Evolutionary conservation across 1,140 invertebrate species (phyloP), one percentile per base, ranked within the genome.

Genomic region (Drosophila virilis): DNA sequence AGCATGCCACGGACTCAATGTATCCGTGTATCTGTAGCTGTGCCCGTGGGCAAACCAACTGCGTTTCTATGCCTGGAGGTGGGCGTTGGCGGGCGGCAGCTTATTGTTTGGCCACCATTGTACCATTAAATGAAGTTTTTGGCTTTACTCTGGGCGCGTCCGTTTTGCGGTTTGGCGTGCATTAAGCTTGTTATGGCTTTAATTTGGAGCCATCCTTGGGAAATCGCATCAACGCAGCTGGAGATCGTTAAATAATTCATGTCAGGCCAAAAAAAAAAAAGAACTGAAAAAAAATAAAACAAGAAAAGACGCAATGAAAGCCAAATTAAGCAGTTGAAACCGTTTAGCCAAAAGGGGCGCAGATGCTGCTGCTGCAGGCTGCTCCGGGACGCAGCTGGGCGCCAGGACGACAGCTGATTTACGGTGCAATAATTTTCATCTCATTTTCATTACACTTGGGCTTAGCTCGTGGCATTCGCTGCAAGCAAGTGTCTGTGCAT

Each of bases 361-460:
- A 28, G 4, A 28, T 5, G 22, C 22, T 28, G 22, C 22, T 28
- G 22, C 22, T 28, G 22, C 22, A 28, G 22, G 22, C 22, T 28
- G 22, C 22, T 28, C 22, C 15, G 17, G 66, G 52, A 76, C 82
- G 38, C 83, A 88, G 83, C 82, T 85, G 82, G 82, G 62, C 45
- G 81, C 55, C 75, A 52, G 55, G 55, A 55, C 67, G 22, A 28
- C 74, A 35, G 50, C 83, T 88, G 83, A 88, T 88, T 88, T 88
- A 88, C 83, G 84, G 78, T 88, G 84, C 84, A 88, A 88, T 88
- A 88, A 88, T 88, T 88, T 89, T 88, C 80, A 88, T 80, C 84
- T 88, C 84, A 89, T 88, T 88, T 88, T 88, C 84, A 88, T 88
- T 88, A 84, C 77, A 68, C 73, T 85, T 45, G 50, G 60, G 62